Evolutionary conservation across 2,113 vertebrate genomes (phyloP).

Genomic region (Montifringilla adamsi): DNA sequence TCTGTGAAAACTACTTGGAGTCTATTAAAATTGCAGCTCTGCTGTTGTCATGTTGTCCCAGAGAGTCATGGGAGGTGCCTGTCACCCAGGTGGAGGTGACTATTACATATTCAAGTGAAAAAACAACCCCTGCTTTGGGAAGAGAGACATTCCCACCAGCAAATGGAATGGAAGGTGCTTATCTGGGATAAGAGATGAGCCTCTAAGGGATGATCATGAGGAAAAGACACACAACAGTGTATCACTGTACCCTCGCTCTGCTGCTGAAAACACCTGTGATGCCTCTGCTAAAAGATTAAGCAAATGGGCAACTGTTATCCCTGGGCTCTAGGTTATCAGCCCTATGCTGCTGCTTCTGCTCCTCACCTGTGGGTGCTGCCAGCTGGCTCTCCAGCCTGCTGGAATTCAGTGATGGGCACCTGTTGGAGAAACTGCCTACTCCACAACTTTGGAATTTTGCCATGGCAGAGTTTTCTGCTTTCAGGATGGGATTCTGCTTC

Average conservation of each 20-base stretch:
- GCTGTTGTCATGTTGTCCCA: slow-evolving; percentile 73
- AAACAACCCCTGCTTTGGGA: not conserved
- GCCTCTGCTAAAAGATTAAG: not conserved
- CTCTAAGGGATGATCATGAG: not conserved
- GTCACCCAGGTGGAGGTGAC: slow-evolving; percentile 74
- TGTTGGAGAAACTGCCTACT: not conserved
- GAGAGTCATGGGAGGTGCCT: slow-evolving; percentile 78
- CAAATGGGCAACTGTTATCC: not conserved
- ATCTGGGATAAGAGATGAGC: not conserved
- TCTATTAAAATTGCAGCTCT: slow-evolving; percentile 79
- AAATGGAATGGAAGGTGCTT: not conserved
- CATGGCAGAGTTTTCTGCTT: not conserved
- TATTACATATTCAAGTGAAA: slow-evolving; percentile 63
- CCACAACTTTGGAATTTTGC: not conserved
- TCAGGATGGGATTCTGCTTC: not conserved
- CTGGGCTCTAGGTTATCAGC: not conserved
- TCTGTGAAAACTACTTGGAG: slow-evolving; percentile 72
- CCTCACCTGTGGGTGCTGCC: not conserved
- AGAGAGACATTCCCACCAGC: not conserved
- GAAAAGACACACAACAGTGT: rapidly evolving
- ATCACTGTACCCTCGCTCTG: not conserved
- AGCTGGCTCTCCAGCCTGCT: not conserved
- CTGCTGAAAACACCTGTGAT: not conserved
- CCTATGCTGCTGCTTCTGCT: not conserved
- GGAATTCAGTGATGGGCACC: rapidly evolving